Evolutionary conservation across 2,888 invertebrate genomes (phyloP), one percentile per base, ranked within the genome.

Genomic region (Chirona hameri): DNA sequence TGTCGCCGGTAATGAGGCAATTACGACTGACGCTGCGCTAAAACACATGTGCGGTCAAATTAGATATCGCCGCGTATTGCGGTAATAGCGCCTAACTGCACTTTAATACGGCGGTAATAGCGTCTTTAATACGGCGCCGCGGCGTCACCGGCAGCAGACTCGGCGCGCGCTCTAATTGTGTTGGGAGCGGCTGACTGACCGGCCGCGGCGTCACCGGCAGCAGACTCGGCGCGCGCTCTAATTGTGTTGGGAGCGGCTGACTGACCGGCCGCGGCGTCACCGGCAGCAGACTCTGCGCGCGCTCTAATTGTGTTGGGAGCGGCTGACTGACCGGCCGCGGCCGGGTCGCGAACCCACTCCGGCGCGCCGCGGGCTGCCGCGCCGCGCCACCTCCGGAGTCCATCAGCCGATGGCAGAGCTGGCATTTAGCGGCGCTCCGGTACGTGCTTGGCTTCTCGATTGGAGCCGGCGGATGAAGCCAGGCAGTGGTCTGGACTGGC

Each of bases 31-130:
- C 29, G 18, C 27, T 69, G 72, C 18, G 72, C 72, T 29, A 15
- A 31, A 72, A 31, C 72, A 72, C 72, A 15, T 72, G 72, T 72
- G 72, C 18, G 72, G 72, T 72, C 29, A 29, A 29, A 72, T 72
- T 72, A 72, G 14, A 72, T 72, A 72, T 72, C 72, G 14, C 31
- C 72, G 18, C 72, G 18, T 31, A 72, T 72, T 15, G 72, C 27
- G 29, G 29, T 72, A 72, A 31, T 72, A 29, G 7, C 18, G 31
- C 18, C 18, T 72, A 72, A 72, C 18, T 72, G 72, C 31, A 31
- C 18, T 72, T 72, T 72, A 72, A 72, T 72, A 29, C 31, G 7
- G 52, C 72, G n/a, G n/a, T n/a, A n/a, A n/a, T n/a, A n/a, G n/a
- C n/a, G n/a, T n/a, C n/a, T n/a, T n/a, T n/a, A n/a, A n/a, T n/a